Evolutionary conservation across 2,888 invertebrate genomes (phyloP), one percentile per base, ranked within the genome.

Genomic region (Adelognathus sp.): DNA sequence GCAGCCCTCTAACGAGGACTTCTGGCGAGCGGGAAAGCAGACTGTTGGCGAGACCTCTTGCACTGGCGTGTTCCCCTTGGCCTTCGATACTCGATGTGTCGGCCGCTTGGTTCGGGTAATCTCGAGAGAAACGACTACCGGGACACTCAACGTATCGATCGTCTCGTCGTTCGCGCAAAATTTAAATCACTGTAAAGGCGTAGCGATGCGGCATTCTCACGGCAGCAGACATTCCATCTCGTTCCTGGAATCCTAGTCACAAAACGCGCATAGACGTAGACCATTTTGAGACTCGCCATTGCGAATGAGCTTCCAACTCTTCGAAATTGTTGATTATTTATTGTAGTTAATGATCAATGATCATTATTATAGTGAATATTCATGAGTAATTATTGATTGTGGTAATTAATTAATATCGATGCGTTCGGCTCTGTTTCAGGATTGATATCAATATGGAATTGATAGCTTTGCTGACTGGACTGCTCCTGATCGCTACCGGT

Each of bases 11-110:
- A 21, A 18, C n/a, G 31, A 24, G 31, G 11, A 36, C 36, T n/a
- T 9, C 36, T n/a, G 33, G 27, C 27, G 29, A 46, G 33, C 14
- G 63, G 36, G 9, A 24, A 75, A 67, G 16, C 36, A 70, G 66
- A 27, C 50, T n/a, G n/a, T n/a, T 18, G 58, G 29, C 36, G 24
- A 44, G 46, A 82, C 79, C 79, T 82, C 81, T 52, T 82, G 11
- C 5, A 24, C 4, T 1, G 14, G 56, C 66, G 41, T 82, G 76
- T 46, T 76, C 72, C 21, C 81, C 81, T 72, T 61, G 46, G 67
- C 41, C 71, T 64, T 70, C 67, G 72, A 79, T 80, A 80, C 71
- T 78, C 72, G 74, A 71, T 63, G 54, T 76, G 78, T 70, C 80
- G 82, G 64, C 80, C 81, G 81, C 78, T 73, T 63, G 81, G 71